Evolutionary conservation across 1,140 invertebrate species (phyloP).

Genomic region (Eurosta solidaginis): DNA sequence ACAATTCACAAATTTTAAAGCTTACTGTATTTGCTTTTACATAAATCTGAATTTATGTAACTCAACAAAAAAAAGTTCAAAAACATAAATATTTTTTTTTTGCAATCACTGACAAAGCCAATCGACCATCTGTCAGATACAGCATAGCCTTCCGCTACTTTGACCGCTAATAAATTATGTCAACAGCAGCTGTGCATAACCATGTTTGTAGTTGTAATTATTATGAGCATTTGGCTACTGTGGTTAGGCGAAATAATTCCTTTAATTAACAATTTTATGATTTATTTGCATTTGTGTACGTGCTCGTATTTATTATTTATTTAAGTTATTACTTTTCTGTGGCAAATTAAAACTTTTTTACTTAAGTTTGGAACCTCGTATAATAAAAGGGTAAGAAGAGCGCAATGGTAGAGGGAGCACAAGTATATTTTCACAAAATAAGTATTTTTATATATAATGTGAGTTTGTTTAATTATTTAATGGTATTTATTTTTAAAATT

Average conservation of each 20-base stretch:
- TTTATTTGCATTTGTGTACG: conserved; percentile 2
- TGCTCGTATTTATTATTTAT: background rate
- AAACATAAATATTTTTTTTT: background rate
- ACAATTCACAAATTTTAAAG: too few species aligned
- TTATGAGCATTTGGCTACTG: too few species aligned
- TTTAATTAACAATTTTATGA: background rate
- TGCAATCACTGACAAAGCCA: background rate
- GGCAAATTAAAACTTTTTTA: background rate
- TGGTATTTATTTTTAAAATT: too few species aligned
- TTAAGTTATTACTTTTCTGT: background rate
- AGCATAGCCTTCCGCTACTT: background rate
- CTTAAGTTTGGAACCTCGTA: too few species aligned
- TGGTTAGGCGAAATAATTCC: background rate
- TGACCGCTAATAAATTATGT: background rate
- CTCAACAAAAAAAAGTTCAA: background rate
- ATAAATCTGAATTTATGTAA: background rate
- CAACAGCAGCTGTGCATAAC: background rate
- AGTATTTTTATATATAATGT: background rate
- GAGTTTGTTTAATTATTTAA: too few species aligned
- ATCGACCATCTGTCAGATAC: background rate
- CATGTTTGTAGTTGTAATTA: too few species aligned
- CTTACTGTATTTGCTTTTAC: too few species aligned
- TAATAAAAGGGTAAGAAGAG: too few species aligned
- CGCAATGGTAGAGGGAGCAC: too few species aligned
- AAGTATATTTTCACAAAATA: too few species aligned